Percentiles rank a stretch among this genome's conserved stretches.
Conservation (phyloP, 2,797 vertebrate species). For the Sebastes alutus region DNA sequence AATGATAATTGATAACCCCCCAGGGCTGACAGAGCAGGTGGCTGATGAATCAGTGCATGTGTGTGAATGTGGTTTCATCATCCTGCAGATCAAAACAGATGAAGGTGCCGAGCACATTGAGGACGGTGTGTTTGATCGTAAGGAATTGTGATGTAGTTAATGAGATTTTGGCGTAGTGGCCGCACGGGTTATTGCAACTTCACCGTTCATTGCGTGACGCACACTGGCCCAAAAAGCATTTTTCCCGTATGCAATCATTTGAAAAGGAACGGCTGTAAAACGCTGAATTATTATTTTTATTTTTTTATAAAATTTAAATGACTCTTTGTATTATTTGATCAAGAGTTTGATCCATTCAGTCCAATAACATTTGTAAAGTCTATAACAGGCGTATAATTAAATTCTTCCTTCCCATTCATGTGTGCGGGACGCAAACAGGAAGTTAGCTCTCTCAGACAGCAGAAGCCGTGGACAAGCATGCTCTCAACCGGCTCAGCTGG, state of each 20-base stretch:
- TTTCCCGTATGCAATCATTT: not conserved
- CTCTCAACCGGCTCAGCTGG: not conserved
- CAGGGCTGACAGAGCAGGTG: conserved; percentile 45
- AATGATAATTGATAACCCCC: conserved; percentile 53
- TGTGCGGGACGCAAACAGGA: not conserved
- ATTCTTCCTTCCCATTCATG: not conserved
- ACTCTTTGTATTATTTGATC: not conserved
- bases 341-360: not conserved
- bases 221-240: not conserved
- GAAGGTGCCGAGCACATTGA: not conserved
- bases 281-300: not conserved
- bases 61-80: conserved; percentile 50
- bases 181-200: not conserved
- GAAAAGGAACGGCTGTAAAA: not conserved
- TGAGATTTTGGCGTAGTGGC: not conserved
- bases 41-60: conserved; percentile 36
- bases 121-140: conserved; percentile 19
- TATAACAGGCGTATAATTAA: not conserved
- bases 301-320: not conserved
- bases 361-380: not conserved
- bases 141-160: conserved; percentile 16
- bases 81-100: conserved; percentile 36
- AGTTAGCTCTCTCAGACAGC: not conserved
- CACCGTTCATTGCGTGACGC: not conserved
- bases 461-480: not conserved